These are phyloP conservation scores for Podarcis lilfordi DNA, from an alignment of 2,797 vertebrate species.

Conservation along the genomic window DNA sequence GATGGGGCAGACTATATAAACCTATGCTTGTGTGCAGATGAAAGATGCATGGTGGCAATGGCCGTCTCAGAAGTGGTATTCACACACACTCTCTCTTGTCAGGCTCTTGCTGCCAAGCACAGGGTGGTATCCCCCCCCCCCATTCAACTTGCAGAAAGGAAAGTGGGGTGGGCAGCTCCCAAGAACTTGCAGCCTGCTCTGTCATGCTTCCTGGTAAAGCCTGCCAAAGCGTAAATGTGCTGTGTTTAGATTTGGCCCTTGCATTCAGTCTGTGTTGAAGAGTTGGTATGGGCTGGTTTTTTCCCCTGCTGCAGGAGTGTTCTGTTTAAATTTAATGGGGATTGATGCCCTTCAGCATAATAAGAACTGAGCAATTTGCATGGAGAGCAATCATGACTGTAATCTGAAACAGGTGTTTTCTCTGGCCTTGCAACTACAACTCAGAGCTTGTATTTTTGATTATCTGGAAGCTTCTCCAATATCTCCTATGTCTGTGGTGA, in stretches of 20 bases:
- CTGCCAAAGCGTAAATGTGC: not conserved
- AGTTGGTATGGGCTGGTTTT: not conserved
- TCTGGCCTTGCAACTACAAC: not conserved
- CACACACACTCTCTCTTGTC: too few species aligned
- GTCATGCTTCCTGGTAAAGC: not conserved
- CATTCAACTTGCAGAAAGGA: not conserved
- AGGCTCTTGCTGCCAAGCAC: not conserved
- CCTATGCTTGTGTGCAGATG: not conserved
- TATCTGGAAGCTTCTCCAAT: not conserved
- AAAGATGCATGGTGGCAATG: not conserved
- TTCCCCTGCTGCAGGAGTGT: not conserved
- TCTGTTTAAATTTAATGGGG: not conserved
- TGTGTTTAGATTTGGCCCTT: not conserved
- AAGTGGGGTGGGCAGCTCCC: not conserved
- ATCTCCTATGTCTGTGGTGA: not conserved
- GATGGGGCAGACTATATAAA: too few species aligned
- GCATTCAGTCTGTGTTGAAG: not conserved
- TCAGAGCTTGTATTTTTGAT: not conserved
- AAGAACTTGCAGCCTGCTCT: not conserved
- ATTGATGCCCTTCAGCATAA: not conserved
- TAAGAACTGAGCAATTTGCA: not conserved
- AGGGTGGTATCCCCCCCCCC: not conserved
- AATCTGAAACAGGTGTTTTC: constrained; percentile 22
- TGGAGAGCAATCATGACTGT: not conserved
- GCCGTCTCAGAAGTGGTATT: not conserved